Evolutionary conservation across 2,888 invertebrate species (phyloP).

Genomic region (Ditula angustiorana): DNA sequence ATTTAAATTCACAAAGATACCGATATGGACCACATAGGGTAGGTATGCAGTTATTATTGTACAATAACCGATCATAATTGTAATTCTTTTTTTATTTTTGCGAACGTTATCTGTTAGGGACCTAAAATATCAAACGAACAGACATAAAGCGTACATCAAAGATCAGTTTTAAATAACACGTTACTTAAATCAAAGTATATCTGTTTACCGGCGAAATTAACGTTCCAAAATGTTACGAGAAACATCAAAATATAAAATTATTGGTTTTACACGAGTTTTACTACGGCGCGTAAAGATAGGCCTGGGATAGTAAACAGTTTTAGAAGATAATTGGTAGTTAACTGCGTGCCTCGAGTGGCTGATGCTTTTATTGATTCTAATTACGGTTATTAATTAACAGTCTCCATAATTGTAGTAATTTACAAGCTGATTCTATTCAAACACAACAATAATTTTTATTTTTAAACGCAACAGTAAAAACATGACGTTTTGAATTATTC

Average conservation of each 20-base stretch:
- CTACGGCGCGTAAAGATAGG: not conserved
- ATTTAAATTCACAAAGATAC: too few relatives aligned
- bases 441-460: not conserved
- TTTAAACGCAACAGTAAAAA: not conserved
- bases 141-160: too few relatives aligned
- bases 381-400: constrained; percentile 17
- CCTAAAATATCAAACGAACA: too few relatives aligned
- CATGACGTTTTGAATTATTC: too few relatives aligned
- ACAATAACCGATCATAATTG: too few relatives aligned
- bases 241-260: not conserved
- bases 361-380: constrained; percentile 12
- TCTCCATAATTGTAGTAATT: constrained; percentile 1
- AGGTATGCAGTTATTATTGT: too few relatives aligned
- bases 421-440: not conserved
- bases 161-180: not conserved
- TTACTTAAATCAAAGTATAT: not conserved
- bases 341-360: constrained; percentile 6
- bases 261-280: not conserved
- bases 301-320: constrained; percentile 6
- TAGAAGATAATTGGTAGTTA: constrained; percentile 21
- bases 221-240: not conserved
- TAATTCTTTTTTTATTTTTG: too few relatives aligned
- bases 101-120: too few relatives aligned
- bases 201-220: not conserved
- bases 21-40: too few relatives aligned